Conservation (phyloP, 2,888 invertebrate species). For the Cylloceria caligata region DNA sequence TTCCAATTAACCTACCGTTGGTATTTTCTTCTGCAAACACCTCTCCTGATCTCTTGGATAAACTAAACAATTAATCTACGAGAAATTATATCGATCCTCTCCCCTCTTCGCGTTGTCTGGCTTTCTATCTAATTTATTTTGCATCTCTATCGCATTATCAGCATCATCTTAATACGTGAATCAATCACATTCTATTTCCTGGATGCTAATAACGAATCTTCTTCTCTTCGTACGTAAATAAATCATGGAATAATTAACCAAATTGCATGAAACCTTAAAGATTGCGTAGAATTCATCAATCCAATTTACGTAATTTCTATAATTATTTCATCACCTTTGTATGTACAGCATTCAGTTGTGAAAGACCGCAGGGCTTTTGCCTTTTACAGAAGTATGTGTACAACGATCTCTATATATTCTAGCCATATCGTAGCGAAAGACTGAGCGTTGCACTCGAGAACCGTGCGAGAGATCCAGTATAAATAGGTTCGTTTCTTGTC, state of each 20-base stretch:
- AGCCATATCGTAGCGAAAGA: background rate
- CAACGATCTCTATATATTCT: background rate
- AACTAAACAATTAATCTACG: constrained; percentile 20
- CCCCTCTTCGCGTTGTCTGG: background rate
- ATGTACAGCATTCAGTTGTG: background rate
- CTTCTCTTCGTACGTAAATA: too few species aligned
- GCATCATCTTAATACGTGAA: background rate
- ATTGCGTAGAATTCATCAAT: background rate
- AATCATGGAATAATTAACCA: too few species aligned
- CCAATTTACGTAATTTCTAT: background rate
- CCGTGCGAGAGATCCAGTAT: constrained; percentile 74
- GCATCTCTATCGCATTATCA: background rate
- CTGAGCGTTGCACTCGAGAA: constrained; percentile 7
- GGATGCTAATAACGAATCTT: too few species aligned
- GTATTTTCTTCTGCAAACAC: background rate
- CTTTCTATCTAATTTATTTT: constrained; percentile 1
- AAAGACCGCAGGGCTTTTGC: constrained; percentile 4
- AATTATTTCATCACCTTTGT: background rate
- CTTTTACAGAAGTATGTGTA: background rate
- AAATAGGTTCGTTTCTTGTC: constrained; percentile 84
- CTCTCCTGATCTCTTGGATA: constrained; percentile 1
- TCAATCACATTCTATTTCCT: background rate
- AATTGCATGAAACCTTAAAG: too few species aligned
- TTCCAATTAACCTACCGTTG: background rate
- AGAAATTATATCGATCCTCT: constrained; percentile 4